Evolutionary conservation across 2,113 vertebrate species (phyloP).

Genomic region (Barbus barbus): DNA sequence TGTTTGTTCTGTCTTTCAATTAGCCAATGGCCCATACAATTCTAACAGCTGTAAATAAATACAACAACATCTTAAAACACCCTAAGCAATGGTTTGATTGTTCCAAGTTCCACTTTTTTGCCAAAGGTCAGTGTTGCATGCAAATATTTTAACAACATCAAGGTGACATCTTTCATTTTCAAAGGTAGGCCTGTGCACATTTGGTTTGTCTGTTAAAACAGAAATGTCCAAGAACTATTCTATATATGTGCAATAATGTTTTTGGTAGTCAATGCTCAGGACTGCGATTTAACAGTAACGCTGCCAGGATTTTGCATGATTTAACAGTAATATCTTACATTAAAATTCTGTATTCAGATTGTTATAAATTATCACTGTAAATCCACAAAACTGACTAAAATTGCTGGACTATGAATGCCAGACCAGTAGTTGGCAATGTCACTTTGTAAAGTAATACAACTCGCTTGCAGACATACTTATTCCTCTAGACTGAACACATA

Average conservation of each 20-base stretch:
- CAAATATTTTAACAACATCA: background rate
- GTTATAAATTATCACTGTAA: too few relatives aligned
- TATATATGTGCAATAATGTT: background rate
- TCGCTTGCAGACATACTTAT: too few relatives aligned
- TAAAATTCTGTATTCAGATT: too few relatives aligned
- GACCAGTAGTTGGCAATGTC: too few relatives aligned
- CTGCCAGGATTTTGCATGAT: background rate
- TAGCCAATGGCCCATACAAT: background rate
- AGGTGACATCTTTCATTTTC: background rate
- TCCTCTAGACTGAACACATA: too few relatives aligned
- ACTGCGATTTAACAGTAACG: too few relatives aligned
- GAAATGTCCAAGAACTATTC: too few relatives aligned
- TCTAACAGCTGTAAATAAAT: background rate
- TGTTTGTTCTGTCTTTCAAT: slow-evolving; percentile 4
- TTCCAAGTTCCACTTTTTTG: background rate
- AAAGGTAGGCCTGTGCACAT: background rate
- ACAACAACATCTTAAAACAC: background rate
- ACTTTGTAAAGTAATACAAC: too few relatives aligned
- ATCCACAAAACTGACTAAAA: too few relatives aligned
- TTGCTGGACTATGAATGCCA: too few relatives aligned
- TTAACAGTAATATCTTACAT: background rate
- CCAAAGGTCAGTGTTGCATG: background rate
- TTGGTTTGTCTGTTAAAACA: background rate
- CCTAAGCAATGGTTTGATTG: background rate
- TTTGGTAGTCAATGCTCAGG: too few relatives aligned